These are phyloP conservation scores for Drosophila imparisetae DNA, from an alignment of 2,888 invertebrate species.

Conservation along the genomic window DNA sequence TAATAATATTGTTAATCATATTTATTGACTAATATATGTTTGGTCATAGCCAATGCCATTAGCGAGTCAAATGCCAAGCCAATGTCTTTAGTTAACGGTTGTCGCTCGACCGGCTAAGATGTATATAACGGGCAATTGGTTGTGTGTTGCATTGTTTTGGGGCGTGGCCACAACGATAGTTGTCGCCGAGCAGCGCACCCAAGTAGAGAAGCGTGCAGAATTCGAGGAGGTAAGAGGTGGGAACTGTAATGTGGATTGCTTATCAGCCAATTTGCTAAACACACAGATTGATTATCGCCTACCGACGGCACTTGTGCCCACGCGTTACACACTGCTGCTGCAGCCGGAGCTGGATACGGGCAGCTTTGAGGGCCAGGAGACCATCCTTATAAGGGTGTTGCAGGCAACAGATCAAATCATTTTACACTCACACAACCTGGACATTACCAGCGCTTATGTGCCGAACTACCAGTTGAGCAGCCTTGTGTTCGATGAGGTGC, in stretches of 20 bases:
- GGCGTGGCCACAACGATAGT: constrained; percentile 57
- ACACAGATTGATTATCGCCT: constrained; percentile 84
- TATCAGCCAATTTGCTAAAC: not conserved
- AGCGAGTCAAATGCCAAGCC: not conserved
- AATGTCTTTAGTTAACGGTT: constrained; percentile 48
- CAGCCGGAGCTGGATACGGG: constrained; percentile 88
- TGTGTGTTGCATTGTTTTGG: constrained; percentile 58
- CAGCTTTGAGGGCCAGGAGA: constrained; percentile 86
- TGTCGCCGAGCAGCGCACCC: constrained; percentile 57
- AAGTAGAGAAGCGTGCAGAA: constrained; percentile 29
- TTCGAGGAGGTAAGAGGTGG: constrained; percentile 36
- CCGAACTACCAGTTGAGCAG: constrained; percentile 31
- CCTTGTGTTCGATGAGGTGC: constrained; percentile 53
- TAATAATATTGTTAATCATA: constrained; percentile 36
- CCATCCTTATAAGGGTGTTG: constrained; percentile 85
- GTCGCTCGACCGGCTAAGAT: constrained; percentile 55
- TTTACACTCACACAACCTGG: constrained; percentile 87
- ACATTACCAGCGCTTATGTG: constrained; percentile 74
- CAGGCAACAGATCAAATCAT: constrained; percentile 85
- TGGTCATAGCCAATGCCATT: constrained; percentile 18
- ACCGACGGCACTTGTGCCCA: constrained; percentile 87
- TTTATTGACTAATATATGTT: constrained; percentile 33
- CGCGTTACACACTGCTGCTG: constrained; percentile 88
- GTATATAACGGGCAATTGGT: constrained; percentile 34
- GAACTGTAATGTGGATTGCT: not conserved